These are phyloP conservation scores for Acleris laterana DNA, from an alignment of 2,888 invertebrate species.

Conservation along the genomic window DNA sequence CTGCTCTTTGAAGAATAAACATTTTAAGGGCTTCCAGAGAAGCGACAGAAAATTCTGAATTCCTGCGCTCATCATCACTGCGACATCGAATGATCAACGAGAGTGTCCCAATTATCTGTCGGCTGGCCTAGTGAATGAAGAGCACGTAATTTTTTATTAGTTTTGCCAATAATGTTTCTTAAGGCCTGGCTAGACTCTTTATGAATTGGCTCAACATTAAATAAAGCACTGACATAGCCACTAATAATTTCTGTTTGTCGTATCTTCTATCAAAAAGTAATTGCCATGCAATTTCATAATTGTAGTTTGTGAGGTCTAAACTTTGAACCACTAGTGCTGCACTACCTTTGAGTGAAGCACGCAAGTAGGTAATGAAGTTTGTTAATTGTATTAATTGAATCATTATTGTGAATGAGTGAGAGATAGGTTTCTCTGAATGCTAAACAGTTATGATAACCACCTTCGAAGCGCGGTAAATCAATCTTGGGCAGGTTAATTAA, in stretches of 20 bases:
- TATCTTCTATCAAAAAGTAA: constrained; percentile 23
- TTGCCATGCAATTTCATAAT: constrained; percentile 33
- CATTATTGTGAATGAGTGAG: too few relatives aligned
- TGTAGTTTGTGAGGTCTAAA: constrained; percentile 18
- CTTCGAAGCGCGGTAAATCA: too few relatives aligned
- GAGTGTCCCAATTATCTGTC: constrained; percentile 12
- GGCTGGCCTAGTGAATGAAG: constrained; percentile 18
- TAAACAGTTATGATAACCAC: too few relatives aligned
- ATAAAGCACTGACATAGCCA: constrained; percentile 29
- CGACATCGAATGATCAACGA: constrained; percentile 22
- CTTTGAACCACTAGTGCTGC: constrained; percentile 13
- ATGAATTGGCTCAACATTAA: constrained; percentile 16
- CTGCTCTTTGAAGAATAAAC: constrained; percentile 20
- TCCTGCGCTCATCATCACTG: constrained; percentile 14
- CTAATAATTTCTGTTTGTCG: constrained; percentile 28
- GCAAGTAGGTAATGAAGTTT: constrained; percentile 10
- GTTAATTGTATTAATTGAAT: background rate
- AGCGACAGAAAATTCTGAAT: background rate
- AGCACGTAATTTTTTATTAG: constrained; percentile 34
- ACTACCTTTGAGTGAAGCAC: constrained; percentile 11
- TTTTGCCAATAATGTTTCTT: constrained; percentile 33
- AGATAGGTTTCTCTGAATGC: too few relatives aligned
- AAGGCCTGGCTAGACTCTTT: constrained; percentile 22
- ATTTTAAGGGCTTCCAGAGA: constrained; percentile 6
- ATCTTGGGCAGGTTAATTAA: too few relatives aligned